Base-by-base conservation (phyloP, 2,113 vertebrate species). In the Poeciliopsis turrubarensis region DNA sequence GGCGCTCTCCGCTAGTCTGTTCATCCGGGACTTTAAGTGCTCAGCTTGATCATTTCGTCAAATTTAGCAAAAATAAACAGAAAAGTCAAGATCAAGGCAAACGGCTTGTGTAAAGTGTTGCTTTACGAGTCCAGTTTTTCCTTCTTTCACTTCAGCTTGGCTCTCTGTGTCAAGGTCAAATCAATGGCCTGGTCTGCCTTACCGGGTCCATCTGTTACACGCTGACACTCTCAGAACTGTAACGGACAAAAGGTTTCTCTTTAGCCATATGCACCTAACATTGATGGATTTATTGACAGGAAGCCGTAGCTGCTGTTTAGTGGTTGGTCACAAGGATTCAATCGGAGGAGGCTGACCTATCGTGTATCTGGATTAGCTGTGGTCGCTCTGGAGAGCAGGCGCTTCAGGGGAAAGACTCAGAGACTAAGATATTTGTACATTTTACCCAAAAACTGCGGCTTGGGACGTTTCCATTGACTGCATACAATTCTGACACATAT, bases 131-230 rank as follows among this genome's bases (percentile, higher is more conserved):
- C 25, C 22, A n/a, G 25, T 57, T 57, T 31, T 69, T 37, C 30
- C 25, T 47, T 47, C 44, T 19, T 44, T 62, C 41, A 39, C 5
- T 39, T 70, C 61, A 70, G 60, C 77, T 86, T 60, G 80, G 47
- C 78, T 65, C 79, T 81, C 63, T 78, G 67, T 27, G 62, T 87
- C 87, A 90, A 90, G 89, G 90, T 92, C 91, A 90, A 87, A 93
- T 89, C 87, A 91, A 90, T 88, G 91, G 78, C 89, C 81, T 81
- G 79, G 83, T 82, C 85, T 44, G 34, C 70, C 78, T 72, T 32
- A 12, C 37, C 68, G 60, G 57, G 44, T 72, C 91, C 90, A 92
- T 93, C 89, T 93, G 90, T 91, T 76, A 79, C 81, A 84, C 75
- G 44, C 85, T 26, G 10, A 78, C 72, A 68, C 60, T 70, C 44